These are phyloP conservation scores for Nematostella vectensis DNA, from an alignment of 92 coral and sea anemone genomes.

Conservation along the genomic window DNA sequence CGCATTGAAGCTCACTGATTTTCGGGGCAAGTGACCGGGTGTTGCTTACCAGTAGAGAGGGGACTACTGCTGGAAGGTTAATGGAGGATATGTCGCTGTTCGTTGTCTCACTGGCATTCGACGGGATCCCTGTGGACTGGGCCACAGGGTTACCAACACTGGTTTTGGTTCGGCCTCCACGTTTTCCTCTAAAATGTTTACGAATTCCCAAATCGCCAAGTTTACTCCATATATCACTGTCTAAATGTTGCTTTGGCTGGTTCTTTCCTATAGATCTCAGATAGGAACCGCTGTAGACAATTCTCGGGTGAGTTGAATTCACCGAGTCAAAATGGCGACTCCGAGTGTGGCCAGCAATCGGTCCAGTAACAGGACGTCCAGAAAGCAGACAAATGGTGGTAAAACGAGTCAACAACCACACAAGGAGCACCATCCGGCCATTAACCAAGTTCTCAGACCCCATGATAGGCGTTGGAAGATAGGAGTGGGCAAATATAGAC, in stretches of 20 bases:
- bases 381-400: background rate
- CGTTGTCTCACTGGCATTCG: conserved; percentile 1
- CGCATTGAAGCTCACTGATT: conserved; percentile 16
- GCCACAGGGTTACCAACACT: conserved; percentile 8
- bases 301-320: conserved; percentile 5
- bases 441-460: conserved; percentile 7
- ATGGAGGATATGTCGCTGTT: background rate
- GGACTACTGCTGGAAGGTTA: conserved; percentile 1
- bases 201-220: conserved; percentile 12
- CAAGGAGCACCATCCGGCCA: conserved; percentile 7
- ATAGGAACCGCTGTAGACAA: conserved; percentile 5
- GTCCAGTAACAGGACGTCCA: conserved; percentile 3
- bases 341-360: conserved; percentile 7
- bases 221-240: conserved; percentile 1
- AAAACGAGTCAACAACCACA: conserved; percentile 3
- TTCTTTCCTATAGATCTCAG: background rate
- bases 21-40: conserved; percentile 20
- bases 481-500: conserved; percentile 1
- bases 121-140: conserved; percentile 4
- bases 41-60: conserved; percentile 14
- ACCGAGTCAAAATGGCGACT: conserved; percentile 13
- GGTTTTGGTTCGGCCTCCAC: conserved; percentile 9
- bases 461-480: conserved; percentile 7
- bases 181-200: conserved; percentile 1
- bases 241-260: conserved; percentile 11